Evolutionary conservation across 2,797 vertebrate genomes (phyloP).

Genomic region (Yasuhikotakia modesta): DNA sequence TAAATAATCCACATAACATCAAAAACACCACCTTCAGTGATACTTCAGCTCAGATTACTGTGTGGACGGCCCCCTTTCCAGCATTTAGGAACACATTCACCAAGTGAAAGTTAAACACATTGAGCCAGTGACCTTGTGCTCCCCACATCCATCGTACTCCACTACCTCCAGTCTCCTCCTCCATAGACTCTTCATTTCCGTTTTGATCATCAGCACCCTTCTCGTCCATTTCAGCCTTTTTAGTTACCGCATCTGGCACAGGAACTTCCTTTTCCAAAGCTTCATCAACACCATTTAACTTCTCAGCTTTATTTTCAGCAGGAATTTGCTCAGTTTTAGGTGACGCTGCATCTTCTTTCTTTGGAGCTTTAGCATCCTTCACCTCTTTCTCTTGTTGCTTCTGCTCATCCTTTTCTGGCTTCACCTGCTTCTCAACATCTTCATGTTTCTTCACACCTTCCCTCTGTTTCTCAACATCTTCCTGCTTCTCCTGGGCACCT

Average conservation of each 20-base stretch:
- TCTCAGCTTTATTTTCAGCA: slow-evolving; percentile 11
- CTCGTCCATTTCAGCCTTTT: slow-evolving; percentile 66
- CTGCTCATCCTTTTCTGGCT: neutral
- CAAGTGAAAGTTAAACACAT: slow-evolving; percentile 5
- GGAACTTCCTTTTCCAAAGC: slow-evolving; percentile 46
- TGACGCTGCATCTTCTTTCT: neutral
- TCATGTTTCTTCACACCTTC: slow-evolving; percentile 49
- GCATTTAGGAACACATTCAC: slow-evolving; percentile 6
- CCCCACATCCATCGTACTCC: neutral
- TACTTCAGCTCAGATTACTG: neutral
- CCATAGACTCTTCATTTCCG: slow-evolving; percentile 67
- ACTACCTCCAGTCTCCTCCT: slow-evolving; percentile 61
- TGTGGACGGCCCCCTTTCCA: neutral
- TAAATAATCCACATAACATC: neutral
- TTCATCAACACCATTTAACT: neutral
- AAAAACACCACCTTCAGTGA: neutral
- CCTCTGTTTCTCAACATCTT: slow-evolving; percentile 16
- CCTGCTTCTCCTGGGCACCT: slow-evolving; percentile 46
- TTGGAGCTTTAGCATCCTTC: slow-evolving; percentile 2
- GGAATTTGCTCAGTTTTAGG: slow-evolving; percentile 2
- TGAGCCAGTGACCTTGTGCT: slow-evolving; percentile 24
- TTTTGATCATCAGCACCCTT: slow-evolving; percentile 66
- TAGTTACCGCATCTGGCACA: slow-evolving; percentile 69
- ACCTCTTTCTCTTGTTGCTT: neutral
- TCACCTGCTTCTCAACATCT: no score